Base-by-base conservation (phyloP, 2,888 invertebrate genomes). In the Yponomeuta sedellus region DNA sequence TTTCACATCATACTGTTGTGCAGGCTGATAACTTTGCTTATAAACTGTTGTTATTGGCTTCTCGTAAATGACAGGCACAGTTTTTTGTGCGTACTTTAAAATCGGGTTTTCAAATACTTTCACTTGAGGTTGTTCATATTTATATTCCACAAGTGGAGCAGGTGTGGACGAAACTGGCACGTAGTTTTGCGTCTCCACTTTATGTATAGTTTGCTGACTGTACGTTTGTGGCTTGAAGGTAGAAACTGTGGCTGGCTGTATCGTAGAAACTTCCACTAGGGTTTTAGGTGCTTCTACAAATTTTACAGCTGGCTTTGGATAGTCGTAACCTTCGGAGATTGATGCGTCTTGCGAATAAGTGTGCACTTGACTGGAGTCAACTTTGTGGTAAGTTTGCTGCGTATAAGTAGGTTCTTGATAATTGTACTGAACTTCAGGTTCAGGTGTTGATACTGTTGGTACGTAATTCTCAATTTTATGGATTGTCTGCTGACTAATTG, bases 51-150 rank as follows among this genome's bases (percentile, higher is more conserved):
- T 75, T 52, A 86, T 83, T 3, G 88, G 86, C 69, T 80, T 75
- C 0, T 81, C 76, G 62, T 82, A 83, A 16, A 82, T 75, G 1
- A 81, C 75, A 65, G 89, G 86, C 22, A 83, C 80, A n/a, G 77
- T 75, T 65, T 83, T 79, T 72, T 85, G 79, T 4, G 79, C 80
- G 67, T 85, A 88, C 71, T 85, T 77, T 10, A 86, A 67, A 19
- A 89, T 77, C 3, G 89, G 90, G 69, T 90, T 90, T 72, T 88
- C 78, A 68, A 90, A 88, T 19, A 82, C 69, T 19, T 88, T 79
- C 2, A 86, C 83, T 34, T 85, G 78, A 57, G 88, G 85, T 64
- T 83, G 79, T 69, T 86, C 83, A 70, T 84, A 86, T 44, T 77
- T 73, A 58, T 83, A 72, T 44, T 80, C 76, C 64, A 80, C 69